Percentiles rank a stretch among this genome's conserved stretches.
Evolutionary conservation across 2,797 vertebrate species (phyloP).

Genomic region (Scolopax bukidnonensis): DNA sequence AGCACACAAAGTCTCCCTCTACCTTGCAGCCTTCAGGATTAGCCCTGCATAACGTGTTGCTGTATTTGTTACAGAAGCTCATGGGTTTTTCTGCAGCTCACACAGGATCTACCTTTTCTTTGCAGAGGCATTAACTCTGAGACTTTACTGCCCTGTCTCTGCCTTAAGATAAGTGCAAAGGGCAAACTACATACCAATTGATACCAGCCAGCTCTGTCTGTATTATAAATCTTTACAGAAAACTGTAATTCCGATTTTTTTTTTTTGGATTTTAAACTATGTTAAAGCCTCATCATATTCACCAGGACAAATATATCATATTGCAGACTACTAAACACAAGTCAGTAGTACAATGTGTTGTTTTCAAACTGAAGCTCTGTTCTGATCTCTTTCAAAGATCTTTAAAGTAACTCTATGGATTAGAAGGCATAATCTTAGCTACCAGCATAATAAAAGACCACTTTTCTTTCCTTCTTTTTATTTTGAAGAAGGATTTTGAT

Average conservation of each 20-base stretch:
- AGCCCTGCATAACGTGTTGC: rapidly evolving
- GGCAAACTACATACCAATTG: not conserved
- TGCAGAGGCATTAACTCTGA: not conserved
- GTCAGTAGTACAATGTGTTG: not conserved
- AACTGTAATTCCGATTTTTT: not conserved
- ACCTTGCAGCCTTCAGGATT: not conserved
- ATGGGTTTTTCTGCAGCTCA: not conserved
- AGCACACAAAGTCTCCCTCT: not conserved
- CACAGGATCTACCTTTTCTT: not conserved
- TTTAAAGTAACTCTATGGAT: not conserved
- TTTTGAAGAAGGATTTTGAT: not conserved
- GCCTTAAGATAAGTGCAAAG: not conserved
- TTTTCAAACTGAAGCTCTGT: not conserved
- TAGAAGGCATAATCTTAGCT: not conserved
- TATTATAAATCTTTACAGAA: not conserved
- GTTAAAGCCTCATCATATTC: not conserved
- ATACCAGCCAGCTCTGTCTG: not conserved
- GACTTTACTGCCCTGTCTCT: not conserved
- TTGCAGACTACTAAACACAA: not conserved
- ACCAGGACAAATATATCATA: not conserved
- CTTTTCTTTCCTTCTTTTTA: not conserved
- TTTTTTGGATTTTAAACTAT: not conserved
- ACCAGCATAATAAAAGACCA: not conserved
- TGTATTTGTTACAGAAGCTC: not conserved
- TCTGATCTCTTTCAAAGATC: not conserved